These are phyloP conservation scores for Oxygymnocypris stewartii DNA, from an alignment of 2,113 vertebrate genomes.

Conservation along the genomic window DNA sequence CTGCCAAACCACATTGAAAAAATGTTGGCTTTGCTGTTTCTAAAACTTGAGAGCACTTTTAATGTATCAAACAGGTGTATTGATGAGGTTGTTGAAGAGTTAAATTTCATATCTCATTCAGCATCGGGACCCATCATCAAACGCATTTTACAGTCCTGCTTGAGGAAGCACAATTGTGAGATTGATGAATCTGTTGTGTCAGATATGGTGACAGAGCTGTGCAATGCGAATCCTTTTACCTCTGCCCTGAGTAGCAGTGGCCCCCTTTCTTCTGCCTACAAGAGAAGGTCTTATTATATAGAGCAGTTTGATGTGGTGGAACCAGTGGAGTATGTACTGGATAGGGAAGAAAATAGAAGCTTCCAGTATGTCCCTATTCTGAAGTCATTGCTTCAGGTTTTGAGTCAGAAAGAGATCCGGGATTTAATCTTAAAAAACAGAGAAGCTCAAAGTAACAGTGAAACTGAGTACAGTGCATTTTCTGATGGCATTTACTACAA, in stretches of 20 bases:
- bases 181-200: too few species aligned
- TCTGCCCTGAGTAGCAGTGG: too few species aligned
- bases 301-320: not conserved
- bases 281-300: not conserved
- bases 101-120: too few species aligned
- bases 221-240: too few species aligned
- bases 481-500: not conserved
- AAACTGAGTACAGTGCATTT: not conserved
- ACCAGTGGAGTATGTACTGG: not conserved
- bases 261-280: not conserved
- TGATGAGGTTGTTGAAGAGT: not conserved
- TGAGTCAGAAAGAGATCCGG: not conserved
- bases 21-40: not conserved
- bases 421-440: not conserved
- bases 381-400: not conserved
- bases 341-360: not conserved
- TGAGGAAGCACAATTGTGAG: not conserved
- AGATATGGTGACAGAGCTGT: too few species aligned
- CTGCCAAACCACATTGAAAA: too few species aligned
- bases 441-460: not conserved
- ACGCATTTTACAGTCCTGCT: conserved; percentile 51
- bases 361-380: conserved; percentile 11
- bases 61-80: conserved; percentile 48
- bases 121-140: conserved; percentile 44
- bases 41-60: conserved; percentile 50